Conservation (phyloP, 2,888 invertebrate species). For the Drosophila nr. perissopoda region DNA sequence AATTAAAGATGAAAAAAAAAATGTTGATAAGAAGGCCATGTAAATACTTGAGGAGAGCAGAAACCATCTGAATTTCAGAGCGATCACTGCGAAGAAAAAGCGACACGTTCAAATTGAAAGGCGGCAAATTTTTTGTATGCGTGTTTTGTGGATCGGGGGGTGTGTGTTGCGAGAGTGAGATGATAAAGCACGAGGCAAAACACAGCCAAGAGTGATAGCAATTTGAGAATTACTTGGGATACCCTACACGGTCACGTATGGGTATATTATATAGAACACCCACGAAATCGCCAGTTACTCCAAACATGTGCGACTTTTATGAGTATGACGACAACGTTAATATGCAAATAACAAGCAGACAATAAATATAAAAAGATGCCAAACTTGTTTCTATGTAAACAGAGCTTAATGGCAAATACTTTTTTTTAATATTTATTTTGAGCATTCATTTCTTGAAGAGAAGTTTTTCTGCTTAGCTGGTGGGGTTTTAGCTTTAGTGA, state of each 20-base stretch:
- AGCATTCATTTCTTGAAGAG: neutral
- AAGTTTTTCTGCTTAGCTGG: neutral
- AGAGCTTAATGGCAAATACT: neutral
- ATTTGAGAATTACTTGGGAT: constrained; percentile 25
- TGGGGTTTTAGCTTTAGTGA: constrained; percentile 1
- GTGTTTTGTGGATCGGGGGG: neutral
- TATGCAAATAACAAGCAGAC: constrained; percentile 58
- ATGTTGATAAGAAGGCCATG: constrained; percentile 50
- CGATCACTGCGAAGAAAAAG: constrained; percentile 26
- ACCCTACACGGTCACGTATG: constrained; percentile 47
- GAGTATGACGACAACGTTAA: constrained; percentile 44
- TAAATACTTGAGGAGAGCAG: constrained; percentile 8
- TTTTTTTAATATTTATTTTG: neutral
- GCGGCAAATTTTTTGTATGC: constrained; percentile 7
- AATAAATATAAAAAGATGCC: constrained; percentile 3
- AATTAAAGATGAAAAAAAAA: constrained; percentile 36
- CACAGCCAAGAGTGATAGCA: constrained; percentile 15
- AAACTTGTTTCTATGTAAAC: constrained; percentile 29
- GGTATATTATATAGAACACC: constrained; percentile 26
- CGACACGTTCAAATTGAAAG: constrained; percentile 47
- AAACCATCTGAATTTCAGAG: constrained; percentile 16
- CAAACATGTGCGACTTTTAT: constrained; percentile 50
- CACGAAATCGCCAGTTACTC: constrained; percentile 28
- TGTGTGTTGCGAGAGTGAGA: constrained; percentile 7
- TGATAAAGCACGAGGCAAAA: constrained; percentile 45